These are phyloP conservation scores for Luidia sarsii DNA, from an alignment of 53 echinoderm and acorn worm species.

Conservation along the genomic window DNA sequence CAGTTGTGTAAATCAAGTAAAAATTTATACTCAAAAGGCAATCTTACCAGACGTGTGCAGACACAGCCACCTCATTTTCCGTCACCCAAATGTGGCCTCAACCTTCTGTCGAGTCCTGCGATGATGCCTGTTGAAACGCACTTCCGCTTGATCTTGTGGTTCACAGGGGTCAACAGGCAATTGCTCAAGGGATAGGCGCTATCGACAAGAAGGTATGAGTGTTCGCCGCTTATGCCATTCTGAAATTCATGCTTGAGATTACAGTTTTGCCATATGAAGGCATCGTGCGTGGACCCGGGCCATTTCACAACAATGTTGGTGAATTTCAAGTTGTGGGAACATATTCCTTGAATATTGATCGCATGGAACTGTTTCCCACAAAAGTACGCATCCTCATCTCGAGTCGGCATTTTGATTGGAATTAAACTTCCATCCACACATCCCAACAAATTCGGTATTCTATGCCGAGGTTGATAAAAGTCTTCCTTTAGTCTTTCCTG, in stretches of 20 bases:
- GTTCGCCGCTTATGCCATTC: constrained; percentile 3
- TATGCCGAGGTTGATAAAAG: constrained; percentile 6
- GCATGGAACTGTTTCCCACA: constrained; percentile 3
- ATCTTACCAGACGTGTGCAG: constrained; percentile 19
- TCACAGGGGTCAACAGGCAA: constrained; percentile 31
- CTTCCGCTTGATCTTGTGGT: constrained; percentile 2
- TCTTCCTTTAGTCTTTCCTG: background rate
- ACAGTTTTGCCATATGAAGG: constrained; percentile 32
- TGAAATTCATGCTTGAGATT: constrained; percentile 12
- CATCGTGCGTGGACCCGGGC: constrained; percentile 44
- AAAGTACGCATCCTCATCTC: constrained; percentile 6
- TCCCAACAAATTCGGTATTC: constrained; percentile 11
- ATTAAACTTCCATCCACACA: constrained; percentile 15
- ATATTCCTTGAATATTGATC: constrained; percentile 12
- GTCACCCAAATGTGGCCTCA: constrained; percentile 28
- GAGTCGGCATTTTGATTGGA: constrained; percentile 15
- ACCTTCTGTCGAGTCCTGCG: constrained; percentile 8
- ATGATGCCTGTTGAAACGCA: constrained; percentile 16
- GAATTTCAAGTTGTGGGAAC: constrained; percentile 5
- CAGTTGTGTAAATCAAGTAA: background rate
- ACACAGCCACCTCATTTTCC: constrained; percentile 41
- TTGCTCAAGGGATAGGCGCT: constrained; percentile 24
- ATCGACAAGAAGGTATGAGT: constrained; percentile 32
- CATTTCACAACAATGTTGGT: constrained; percentile 49
- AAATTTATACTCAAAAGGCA: background rate